Percentiles rank a stretch among this genome's conserved stretches.
phyloP scores from a whole-genome alignment of 2,797 vertebrate species.

The Prionace glauca region DNA sequence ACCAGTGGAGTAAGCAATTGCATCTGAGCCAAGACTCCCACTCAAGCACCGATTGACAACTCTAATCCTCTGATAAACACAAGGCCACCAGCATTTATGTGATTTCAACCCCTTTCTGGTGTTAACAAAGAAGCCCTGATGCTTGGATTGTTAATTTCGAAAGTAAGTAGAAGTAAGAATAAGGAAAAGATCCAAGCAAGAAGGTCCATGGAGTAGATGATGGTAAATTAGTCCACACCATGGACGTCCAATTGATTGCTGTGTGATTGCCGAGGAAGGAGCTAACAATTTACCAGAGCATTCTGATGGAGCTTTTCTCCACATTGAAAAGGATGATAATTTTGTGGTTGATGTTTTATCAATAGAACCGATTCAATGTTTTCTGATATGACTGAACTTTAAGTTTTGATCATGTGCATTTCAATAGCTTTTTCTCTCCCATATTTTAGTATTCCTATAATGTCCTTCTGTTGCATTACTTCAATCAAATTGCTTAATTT shows the following conservation, averaged over 20 bases:
- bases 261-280: not conserved
- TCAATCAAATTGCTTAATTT: not conserved
- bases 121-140: not conserved
- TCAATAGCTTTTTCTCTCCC: not conserved
- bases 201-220: not conserved
- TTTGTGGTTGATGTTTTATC: not conserved
- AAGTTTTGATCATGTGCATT: not conserved
- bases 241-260: not conserved
- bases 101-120: not conserved
- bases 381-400: not conserved
- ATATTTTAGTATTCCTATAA: not conserved
- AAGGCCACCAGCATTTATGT: not conserved
- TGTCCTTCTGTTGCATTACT: not conserved
- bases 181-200: not conserved
- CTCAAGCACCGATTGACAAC: not conserved
- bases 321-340: not conserved
- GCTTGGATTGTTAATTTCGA: not conserved
- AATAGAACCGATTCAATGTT: not conserved
- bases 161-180: not conserved
- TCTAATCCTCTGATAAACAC: not conserved
- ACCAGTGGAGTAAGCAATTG: not conserved
- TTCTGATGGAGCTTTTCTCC: not conserved
- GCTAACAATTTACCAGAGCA: not conserved
- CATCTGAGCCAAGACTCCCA: not conserved
- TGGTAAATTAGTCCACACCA: not conserved